Conservation (phyloP, 2,888 invertebrate species). For the Hirtodrosophila cameraria region DNA sequence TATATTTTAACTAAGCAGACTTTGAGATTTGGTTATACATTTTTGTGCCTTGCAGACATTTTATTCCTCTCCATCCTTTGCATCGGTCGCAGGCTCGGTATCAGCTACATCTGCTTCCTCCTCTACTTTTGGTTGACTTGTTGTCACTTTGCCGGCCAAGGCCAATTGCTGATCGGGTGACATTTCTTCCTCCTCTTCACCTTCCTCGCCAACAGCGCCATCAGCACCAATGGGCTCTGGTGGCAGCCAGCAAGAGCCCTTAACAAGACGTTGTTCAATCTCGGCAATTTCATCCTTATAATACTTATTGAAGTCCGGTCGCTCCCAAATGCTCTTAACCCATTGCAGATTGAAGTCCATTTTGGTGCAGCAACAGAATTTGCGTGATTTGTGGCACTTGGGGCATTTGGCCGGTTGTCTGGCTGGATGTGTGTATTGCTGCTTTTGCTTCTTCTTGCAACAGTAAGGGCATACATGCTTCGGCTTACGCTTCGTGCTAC, state of each 20-base stretch:
- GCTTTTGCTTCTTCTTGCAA: constrained; percentile 70
- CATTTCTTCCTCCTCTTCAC: constrained; percentile 34
- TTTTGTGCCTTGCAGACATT: not conserved
- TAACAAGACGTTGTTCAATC: constrained; percentile 65
- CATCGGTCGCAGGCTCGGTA: constrained; percentile 4
- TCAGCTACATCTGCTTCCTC: not conserved
- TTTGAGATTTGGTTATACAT: not conserved
- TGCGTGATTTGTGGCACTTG: constrained; percentile 73
- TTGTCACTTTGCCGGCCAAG: constrained; percentile 52
- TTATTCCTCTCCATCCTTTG: constrained; percentile 36
- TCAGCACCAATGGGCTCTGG: constrained; percentile 46
- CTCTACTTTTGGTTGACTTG: not conserved
- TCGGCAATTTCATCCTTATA: constrained; percentile 77
- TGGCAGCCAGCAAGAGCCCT: constrained; percentile 70
- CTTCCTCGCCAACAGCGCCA: constrained; percentile 36
- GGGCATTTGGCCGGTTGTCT: constrained; percentile 71
- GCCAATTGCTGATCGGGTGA: constrained; percentile 50
- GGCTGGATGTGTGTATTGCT: constrained; percentile 60
- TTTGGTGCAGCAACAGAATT: constrained; percentile 75
- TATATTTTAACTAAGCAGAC: too few species aligned
- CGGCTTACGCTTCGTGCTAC: constrained; percentile 66
- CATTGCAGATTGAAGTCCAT: constrained; percentile 78
- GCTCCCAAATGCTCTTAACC: constrained; percentile 80
- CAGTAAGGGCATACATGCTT: constrained; percentile 71
- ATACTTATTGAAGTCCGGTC: constrained; percentile 79